A percentile compares a stretch with the other conserved stretches of the same genome.
These are phyloP conservation scores for Dinocampus coccinellae DNA, from an alignment of 2,888 invertebrate species.

Conservation along the genomic window DNA sequence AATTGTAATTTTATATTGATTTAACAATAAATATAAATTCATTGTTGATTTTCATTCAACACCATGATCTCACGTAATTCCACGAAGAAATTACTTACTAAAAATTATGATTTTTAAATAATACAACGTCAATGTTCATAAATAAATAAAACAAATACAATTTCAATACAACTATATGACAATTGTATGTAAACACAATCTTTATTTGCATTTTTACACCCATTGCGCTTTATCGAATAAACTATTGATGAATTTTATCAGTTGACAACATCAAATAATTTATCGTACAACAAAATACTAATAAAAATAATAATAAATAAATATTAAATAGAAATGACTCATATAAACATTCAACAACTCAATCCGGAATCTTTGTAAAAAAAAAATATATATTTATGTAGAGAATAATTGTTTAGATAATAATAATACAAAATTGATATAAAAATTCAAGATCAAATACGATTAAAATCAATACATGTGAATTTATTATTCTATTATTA, in stretches of 20 bases:
- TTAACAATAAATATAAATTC: background rate
- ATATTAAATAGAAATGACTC: background rate
- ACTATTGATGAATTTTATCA: background rate
- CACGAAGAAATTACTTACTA: background rate
- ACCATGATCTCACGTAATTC: background rate
- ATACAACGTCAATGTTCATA: too few species aligned
- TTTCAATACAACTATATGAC: background rate
- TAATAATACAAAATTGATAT: background rate
- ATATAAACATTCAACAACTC: background rate
- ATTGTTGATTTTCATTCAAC: background rate
- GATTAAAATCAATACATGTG: background rate
- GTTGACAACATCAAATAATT: background rate
- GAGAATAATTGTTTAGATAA: background rate
- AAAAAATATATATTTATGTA: background rate
- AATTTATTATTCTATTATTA: conserved; percentile 1
- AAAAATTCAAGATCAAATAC: background rate
- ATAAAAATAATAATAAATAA: background rate
- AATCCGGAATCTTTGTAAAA: background rate
- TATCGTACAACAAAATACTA: background rate
- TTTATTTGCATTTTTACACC: background rate
- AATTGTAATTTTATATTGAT: background rate
- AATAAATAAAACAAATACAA: background rate
- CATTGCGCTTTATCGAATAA: background rate
- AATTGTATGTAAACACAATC: background rate
- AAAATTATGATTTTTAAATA: background rate